phyloP scores from a whole-genome alignment of 2,113 vertebrate species.

The Eudorcas thomsonii region DNA sequence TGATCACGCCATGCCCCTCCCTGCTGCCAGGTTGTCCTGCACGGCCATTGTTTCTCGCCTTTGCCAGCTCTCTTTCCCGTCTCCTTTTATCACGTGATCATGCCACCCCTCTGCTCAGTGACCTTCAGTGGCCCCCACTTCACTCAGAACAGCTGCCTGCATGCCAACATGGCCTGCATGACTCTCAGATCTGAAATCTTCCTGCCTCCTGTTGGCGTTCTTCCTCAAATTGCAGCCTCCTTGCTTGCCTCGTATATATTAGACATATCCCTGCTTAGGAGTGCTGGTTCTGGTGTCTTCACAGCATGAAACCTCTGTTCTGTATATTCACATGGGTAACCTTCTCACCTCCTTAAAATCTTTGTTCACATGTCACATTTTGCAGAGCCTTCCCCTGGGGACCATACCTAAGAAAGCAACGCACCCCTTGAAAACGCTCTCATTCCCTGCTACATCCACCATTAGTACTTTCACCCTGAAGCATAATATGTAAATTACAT shows the following conservation, averaged over 20 bases:
- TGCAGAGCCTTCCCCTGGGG: background rate
- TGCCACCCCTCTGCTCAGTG: background rate
- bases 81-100: background rate
- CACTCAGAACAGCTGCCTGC: background rate
- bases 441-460: background rate
- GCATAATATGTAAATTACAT: background rate
- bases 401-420: background rate
- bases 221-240: background rate
- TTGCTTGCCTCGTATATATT: background rate
- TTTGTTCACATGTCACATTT: background rate
- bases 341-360: background rate
- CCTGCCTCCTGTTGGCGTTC: background rate
- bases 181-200: background rate
- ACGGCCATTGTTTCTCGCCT: background rate
- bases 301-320: background rate
- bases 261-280: background rate
- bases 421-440: too few relatives aligned
- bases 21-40: too few relatives aligned
- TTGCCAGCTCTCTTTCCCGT: background rate
- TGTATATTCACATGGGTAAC: background rate
- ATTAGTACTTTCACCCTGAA: background rate
- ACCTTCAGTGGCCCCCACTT: background rate
- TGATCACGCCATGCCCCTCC: fast-evolving
- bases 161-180: fast-evolving
- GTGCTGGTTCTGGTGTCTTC: background rate